A percentile compares a stretch with the other conserved stretches of the same genome.
phyloP scores from a whole-genome alignment of 2,113 vertebrate genomes.

The Microtus oregoni region DNA sequence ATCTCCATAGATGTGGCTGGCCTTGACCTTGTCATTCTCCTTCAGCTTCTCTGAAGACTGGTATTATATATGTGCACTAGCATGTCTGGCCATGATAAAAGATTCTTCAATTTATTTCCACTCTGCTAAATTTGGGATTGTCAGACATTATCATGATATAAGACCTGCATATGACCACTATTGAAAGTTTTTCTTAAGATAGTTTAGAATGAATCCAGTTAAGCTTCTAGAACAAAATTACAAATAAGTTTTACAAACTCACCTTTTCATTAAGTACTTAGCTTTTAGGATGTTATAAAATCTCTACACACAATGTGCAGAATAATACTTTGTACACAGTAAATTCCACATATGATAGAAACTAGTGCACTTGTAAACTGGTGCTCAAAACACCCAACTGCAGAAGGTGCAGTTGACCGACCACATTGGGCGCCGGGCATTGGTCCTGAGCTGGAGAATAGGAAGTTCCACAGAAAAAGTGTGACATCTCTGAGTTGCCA shows the following conservation, averaged over 20 bases:
- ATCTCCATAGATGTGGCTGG: neutral
- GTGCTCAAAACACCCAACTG: neutral
- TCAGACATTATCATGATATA: neutral
- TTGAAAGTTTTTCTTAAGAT: conserved; percentile 2
- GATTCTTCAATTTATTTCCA: neutral
- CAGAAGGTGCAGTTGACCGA: neutral
- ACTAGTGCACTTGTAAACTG: neutral
- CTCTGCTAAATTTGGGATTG: neutral
- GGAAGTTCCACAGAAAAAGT: neutral
- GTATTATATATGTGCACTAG: neutral
- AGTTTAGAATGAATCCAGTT: conserved; percentile 23
- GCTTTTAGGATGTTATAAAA: neutral
- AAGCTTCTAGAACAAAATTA: neutral
- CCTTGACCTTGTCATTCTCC: neutral
- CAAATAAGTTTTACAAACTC: neutral
- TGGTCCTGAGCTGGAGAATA: neutral
- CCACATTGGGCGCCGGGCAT: neutral
- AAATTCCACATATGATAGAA: neutral
- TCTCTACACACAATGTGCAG: neutral
- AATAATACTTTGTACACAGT: neutral
- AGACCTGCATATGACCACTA: neutral
- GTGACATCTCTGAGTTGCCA: neutral
- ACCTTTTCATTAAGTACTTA: neutral
- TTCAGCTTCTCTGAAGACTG: neutral
- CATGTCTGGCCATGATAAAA: neutral